Base-by-base conservation (phyloP, 2,888 invertebrate genomes). In the Ectemnius lituratus region DNA sequence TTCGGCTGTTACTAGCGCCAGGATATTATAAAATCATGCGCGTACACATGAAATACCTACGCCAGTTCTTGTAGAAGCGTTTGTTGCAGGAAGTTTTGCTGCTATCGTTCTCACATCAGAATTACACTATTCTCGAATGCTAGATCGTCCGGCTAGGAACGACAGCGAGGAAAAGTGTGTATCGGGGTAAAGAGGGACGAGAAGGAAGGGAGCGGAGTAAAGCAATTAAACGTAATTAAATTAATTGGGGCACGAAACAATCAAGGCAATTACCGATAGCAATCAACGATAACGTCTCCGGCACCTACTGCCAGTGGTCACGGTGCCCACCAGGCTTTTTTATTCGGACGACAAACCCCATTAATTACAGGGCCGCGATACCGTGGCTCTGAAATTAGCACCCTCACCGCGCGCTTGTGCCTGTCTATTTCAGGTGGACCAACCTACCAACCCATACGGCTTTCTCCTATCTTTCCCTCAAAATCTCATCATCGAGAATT, bases 321-420 rank as follows among this genome's bases (percentile, higher is more conserved):
- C 62, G 72, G 70, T 65, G 63, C 75, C 76, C 74, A 73, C 75
- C 79, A 80, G 79, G 74, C 84, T 84, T 88, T 88, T 88, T 88
- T 84, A 84, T 83, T 84, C 87, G 87, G 86, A 89, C 88, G 89
- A 90, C 88, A 90, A 90, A 89, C 88, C 89, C 88, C 85, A 87
- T 89, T 90, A 90, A 90, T 90, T 90, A 89, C 88, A 89, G 88
- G 84, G 76, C 82, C 84, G 83, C 84, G 82, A 73, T 77, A 83
- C 80, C 77, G 78, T 78, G 76, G 84, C 80, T 80, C 70, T 67
- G 72, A 83, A 83, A 83, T 83, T 83, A 83, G 80, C 84, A 73
- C 82, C 82, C 82, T 80, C 74, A 68, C 69, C 61, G 86, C 73
- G 61, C 77, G 62, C 73, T 79, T 13, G 1, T 6, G 52, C 75